Conservation (phyloP, 2,888 invertebrate genomes). For the Drosophila tanythrix region DNA sequence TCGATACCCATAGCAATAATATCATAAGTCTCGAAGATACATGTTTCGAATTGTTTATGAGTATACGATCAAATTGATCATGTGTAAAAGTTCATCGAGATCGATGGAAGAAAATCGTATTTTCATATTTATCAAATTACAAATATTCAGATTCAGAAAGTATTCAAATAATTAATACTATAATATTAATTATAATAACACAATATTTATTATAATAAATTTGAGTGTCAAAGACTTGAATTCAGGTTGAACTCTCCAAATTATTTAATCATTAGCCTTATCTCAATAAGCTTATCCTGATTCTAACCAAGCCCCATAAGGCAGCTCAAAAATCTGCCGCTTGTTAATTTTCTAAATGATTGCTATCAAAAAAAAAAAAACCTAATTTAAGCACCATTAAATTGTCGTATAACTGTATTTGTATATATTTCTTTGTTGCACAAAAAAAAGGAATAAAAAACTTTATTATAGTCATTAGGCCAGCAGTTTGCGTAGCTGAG, state of each 20-base stretch:
- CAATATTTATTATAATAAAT: not conserved
- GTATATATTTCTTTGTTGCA: slow-evolving; percentile 2
- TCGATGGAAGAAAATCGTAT: not conserved
- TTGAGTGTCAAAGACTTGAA: not conserved
- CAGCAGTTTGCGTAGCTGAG: slow-evolving; percentile 4
- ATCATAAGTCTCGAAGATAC: not conserved
- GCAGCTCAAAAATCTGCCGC: not conserved
- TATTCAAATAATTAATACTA: not conserved
- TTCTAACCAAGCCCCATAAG: not conserved
- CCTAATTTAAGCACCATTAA: slow-evolving; percentile 12
- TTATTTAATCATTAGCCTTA: not conserved
- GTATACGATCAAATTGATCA: not conserved
- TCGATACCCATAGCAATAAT: not conserved
- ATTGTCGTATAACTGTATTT: slow-evolving; percentile 4
- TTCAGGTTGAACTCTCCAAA: not conserved
- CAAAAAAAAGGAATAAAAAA: not conserved
- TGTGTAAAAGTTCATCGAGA: not conserved
- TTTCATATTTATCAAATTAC: not conserved
- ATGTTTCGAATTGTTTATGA: not conserved
- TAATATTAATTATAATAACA: not conserved
- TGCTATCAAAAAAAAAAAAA: not conserved
- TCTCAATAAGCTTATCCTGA: not conserved
- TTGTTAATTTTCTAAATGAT: not conserved
- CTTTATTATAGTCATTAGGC: not conserved
- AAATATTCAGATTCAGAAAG: not conserved